Conservation (phyloP, 53 echinoderm and acorn worm species). For the Paelopatides confundens region DNA sequence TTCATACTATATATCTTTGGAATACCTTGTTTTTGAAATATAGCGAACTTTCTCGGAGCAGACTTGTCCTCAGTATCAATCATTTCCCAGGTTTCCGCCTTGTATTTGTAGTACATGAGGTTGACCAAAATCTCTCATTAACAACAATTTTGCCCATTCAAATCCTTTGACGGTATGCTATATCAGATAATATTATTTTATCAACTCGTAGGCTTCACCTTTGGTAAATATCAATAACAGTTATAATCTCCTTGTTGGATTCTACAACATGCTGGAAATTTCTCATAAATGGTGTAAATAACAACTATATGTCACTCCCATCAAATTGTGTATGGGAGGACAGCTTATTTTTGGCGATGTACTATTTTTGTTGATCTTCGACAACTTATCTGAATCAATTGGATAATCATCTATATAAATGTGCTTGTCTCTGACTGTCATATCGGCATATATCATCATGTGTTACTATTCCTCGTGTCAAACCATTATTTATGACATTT, state of each 20-base stretch:
- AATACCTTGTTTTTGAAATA: too few relatives aligned
- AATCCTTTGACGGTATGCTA: conserved; percentile 30
- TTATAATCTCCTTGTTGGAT: conserved; percentile 61
- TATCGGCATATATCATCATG: too few relatives aligned
- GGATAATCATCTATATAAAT: too few relatives aligned
- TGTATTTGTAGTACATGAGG: too few relatives aligned
- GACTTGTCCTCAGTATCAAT: too few relatives aligned
- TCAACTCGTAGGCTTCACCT: conserved; percentile 71
- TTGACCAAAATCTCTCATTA: too few relatives aligned
- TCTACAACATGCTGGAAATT: conserved; percentile 66
- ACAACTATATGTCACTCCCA: conserved; percentile 14
- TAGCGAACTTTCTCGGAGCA: too few relatives aligned
- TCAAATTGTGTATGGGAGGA: conserved; percentile 41
- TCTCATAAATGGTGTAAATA: conserved; percentile 50
- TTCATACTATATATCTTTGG: too few relatives aligned
- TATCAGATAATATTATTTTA: conserved; percentile 58
- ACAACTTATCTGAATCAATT: neutral
- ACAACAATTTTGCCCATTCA: conserved; percentile 50
- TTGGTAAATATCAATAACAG: conserved; percentile 61
- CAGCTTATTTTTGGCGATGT: conserved; percentile 19
- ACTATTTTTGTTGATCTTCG: conserved; percentile 7
- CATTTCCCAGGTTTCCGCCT: conserved; percentile 65
- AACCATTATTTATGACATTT: too few relatives aligned
- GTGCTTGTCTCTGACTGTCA: too few relatives aligned
- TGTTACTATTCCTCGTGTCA: too few relatives aligned